Evolutionary conservation across 2,113 vertebrate species (phyloP).

Genomic region (Cyprinus carpio): DNA sequence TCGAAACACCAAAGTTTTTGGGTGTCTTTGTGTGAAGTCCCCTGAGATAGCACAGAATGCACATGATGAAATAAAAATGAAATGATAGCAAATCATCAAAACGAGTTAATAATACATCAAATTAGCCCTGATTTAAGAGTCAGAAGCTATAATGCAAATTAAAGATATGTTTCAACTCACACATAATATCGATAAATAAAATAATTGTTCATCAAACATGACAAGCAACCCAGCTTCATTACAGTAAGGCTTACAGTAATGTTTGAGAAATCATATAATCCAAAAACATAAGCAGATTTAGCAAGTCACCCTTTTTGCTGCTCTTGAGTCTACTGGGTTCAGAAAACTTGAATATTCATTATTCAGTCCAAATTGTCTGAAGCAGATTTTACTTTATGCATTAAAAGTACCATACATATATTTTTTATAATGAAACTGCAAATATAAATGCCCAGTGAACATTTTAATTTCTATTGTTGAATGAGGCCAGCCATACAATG

Average conservation of each 20-base stretch:
- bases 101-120: no score
- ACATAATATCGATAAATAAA: background rate
- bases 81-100: no score
- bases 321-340: background rate
- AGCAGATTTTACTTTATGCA: background rate
- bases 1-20: no score
- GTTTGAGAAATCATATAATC: background rate
- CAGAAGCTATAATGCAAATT: no score
- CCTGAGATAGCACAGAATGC: no score
- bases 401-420: background rate
- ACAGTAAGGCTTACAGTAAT: background rate
- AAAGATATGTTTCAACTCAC: no score
- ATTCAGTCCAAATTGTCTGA: background rate
- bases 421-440: background rate
- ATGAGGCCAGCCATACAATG: background rate
- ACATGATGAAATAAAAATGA: no score
- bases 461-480: background rate
- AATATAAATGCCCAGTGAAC: background rate
- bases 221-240: background rate
- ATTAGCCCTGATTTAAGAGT: no score
- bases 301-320: background rate
- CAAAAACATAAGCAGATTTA: background rate
- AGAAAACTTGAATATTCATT: background rate
- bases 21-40: no score
- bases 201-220: background rate